A percentile compares a stretch with the other conserved stretches of the same genome.
These are phyloP conservation scores for Pseudolycoriella hygida DNA, from an alignment of 2,888 invertebrate genomes.

Conservation along the genomic window DNA sequence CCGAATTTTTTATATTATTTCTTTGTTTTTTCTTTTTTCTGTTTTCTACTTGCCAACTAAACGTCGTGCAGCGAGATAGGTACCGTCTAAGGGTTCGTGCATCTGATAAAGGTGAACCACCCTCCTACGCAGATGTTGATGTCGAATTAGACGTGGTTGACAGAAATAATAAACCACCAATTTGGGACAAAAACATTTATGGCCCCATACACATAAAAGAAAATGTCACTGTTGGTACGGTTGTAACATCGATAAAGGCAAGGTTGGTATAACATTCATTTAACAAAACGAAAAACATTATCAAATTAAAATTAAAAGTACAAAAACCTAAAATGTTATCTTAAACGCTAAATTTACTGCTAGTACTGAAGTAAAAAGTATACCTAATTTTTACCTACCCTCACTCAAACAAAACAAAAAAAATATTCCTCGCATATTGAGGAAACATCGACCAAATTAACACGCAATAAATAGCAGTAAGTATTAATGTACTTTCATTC, in stretches of 20 bases:
- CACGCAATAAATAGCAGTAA: too few species aligned
- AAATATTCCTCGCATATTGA: too few species aligned
- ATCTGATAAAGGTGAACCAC: slow-evolving; percentile 84
- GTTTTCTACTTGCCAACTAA: slow-evolving; percentile 5
- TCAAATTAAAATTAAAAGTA: background rate
- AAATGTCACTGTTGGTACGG: slow-evolving; percentile 97
- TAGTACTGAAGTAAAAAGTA: too few species aligned
- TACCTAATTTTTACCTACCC: too few species aligned
- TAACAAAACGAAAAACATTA: slow-evolving; percentile 7
- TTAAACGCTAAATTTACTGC: too few species aligned
- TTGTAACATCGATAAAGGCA: slow-evolving; percentile 96
- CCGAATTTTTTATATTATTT: slow-evolving; percentile 6
- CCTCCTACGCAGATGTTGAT: slow-evolving; percentile 88
- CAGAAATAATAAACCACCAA: slow-evolving; percentile 95
- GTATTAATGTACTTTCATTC: too few species aligned
- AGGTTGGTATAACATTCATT: slow-evolving; percentile 60
- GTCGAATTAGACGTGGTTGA: slow-evolving; percentile 97
- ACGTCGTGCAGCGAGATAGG: slow-evolving; percentile 64
- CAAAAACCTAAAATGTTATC: too few species aligned
- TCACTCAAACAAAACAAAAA: too few species aligned
- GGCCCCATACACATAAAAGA: slow-evolving; percentile 96
- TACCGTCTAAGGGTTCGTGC: slow-evolving; percentile 93
- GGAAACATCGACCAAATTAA: too few species aligned
- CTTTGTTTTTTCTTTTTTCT: slow-evolving; percentile 5
- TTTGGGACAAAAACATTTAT: slow-evolving; percentile 89